phyloP scores from a whole-genome alignment of 2,888 invertebrate genomes.

The Lacanobia wlatinum region DNA sequence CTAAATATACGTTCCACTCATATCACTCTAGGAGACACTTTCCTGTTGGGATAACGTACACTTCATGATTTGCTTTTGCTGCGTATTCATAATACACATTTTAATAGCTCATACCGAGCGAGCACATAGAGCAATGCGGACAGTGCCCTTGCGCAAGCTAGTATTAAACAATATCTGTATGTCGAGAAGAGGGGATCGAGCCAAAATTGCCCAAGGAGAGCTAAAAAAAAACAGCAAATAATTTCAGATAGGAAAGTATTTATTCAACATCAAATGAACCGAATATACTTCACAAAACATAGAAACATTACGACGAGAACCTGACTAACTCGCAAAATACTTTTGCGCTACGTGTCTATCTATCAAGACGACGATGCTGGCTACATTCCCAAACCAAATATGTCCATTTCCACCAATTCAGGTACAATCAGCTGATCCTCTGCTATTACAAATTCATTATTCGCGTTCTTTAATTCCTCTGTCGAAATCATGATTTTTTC shows the following conservation, averaged over 20 bases:
- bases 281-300: constrained; percentile 75
- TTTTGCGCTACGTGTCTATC: constrained; percentile 70
- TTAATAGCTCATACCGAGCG: not conserved
- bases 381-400: constrained; percentile 55
- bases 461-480: constrained; percentile 37
- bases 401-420: constrained; percentile 46
- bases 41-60: too few species aligned
- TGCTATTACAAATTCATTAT: constrained; percentile 26
- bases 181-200: not conserved
- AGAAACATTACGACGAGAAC: constrained; percentile 73
- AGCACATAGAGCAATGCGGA: not conserved
- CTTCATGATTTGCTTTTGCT: not conserved
- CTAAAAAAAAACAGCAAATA: constrained; percentile 58
- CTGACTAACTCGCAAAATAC: constrained; percentile 75
- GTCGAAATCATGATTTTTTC: constrained; percentile 38
- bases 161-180: too few species aligned
- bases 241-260: constrained; percentile 77
- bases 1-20: too few species aligned
- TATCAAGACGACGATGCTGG: constrained; percentile 62
- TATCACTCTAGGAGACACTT: too few species aligned
- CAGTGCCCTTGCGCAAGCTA: not conserved
- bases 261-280: constrained; percentile 85
- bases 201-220: not conserved
- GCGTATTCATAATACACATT: not conserved
- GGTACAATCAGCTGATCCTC: constrained; percentile 40